Percentiles rank a stretch among this genome's conserved stretches.
Conservation (phyloP, 2,797 vertebrate species). For the Neostethus bicornis region DNA sequence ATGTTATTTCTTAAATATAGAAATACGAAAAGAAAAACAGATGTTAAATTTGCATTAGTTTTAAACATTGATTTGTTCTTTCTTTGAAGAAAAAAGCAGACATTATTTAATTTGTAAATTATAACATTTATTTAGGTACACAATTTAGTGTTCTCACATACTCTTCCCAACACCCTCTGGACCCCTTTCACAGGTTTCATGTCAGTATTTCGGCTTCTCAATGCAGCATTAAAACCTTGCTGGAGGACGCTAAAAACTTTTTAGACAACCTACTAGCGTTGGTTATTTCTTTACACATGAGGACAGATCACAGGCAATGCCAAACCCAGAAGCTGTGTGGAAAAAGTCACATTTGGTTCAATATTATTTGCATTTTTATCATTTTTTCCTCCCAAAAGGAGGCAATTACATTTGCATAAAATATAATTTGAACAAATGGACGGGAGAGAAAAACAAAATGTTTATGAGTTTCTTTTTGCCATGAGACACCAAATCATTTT, state of each 20-base stretch:
- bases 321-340: conserved; percentile 73
- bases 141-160: conserved; percentile 80
- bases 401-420: conserved; percentile 65
- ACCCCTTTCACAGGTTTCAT: conserved; percentile 76
- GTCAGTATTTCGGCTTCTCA: conserved; percentile 74
- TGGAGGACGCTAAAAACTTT: conserved; percentile 62
- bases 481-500: not conserved
- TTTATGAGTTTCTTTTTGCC: not conserved
- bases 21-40: too few relatives aligned
- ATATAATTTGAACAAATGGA: conserved; percentile 59
- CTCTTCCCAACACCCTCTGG: conserved; percentile 50
- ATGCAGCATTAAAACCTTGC: conserved; percentile 72
- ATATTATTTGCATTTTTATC: conserved; percentile 57
- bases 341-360: conserved; percentile 78
- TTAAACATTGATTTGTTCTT: too few relatives aligned
- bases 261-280: conserved; percentile 74
- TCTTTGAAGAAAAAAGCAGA: conserved; percentile 12
- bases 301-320: conserved; percentile 55
- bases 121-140: conserved; percentile 86
- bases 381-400: conserved; percentile 35
- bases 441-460: not conserved
- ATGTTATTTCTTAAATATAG: too few relatives aligned
- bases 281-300: conserved; percentile 23
- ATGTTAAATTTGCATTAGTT: too few relatives aligned
- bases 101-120: conserved; percentile 72